Base-by-base conservation (phyloP, 2,888 invertebrate species). In the Volucella inflata region DNA sequence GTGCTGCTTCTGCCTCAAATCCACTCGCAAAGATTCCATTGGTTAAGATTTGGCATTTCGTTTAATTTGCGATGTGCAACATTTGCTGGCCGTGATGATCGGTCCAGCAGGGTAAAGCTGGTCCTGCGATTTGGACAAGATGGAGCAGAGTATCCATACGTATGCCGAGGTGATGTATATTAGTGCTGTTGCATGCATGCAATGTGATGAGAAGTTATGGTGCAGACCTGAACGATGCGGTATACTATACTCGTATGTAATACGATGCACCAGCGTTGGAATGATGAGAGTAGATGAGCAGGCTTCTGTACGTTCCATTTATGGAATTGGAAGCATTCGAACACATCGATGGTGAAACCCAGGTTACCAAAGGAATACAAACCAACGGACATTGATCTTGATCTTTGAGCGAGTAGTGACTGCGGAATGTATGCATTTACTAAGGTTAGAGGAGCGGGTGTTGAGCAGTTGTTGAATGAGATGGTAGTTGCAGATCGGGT, bases 1-100 rank as follows among this genome's bases (percentile, higher is more conserved):
- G 67, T 71, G 71, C 59, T 72, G 62, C 64, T 70, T 12, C 53
- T 53, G 48, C 55, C 60, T 21, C 50, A 60, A 44, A 60, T 36
- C 38, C 46, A 17, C 30, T 38, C 76, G 40, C 48, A 16, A 8
- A 72, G 81, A 85, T 85, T 77, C 76, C 77, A 68, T 21, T 59
- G 71, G 72, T 76, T 72, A 59, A 85, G 85, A 85, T 85, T 85
- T 72, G 85, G 85, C 72, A 81, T 85, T 81, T 76, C 77, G 46
- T 85, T 85, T 85, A 85, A 85, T 85, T 85, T 85, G 85, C 81
- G 85, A 85, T 85, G 85, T 85, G 85, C 81, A 85, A 81, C 85
- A 85, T 85, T 85, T 85, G 71, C 67, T 81, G 76, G 81, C 67
- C 76, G 77, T 76, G 76, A 72, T 81, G 85, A 84, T 84, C 84